phyloP scores from a whole-genome alignment of 2,797 vertebrate species.

The Danio aesculapii region DNA sequence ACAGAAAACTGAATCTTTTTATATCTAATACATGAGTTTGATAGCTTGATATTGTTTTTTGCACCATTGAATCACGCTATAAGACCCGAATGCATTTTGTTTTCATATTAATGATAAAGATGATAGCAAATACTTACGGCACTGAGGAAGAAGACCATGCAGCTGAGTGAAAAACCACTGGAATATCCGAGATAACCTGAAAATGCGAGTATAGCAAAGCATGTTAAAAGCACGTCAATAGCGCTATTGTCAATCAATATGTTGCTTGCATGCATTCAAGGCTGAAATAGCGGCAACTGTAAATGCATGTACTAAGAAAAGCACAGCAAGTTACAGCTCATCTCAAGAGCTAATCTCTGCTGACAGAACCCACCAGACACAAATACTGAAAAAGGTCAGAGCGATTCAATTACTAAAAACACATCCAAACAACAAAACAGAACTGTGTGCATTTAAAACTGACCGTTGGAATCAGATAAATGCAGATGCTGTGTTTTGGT shows the following conservation, averaged over 20 bases:
- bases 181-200: conserved; percentile 96
- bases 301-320: conserved; percentile 34
- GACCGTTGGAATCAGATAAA: background rate
- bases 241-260: background rate
- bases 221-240: background rate
- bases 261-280: background rate
- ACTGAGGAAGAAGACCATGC: conserved; percentile 97
- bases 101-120: background rate
- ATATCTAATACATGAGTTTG: background rate
- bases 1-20: background rate
- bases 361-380: background rate
- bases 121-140: conserved; percentile 82
- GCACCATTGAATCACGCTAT: background rate
- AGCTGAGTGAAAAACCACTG: conserved; percentile 97
- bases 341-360: conserved; percentile 16
- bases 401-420: background rate
- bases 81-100: background rate
- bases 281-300: conserved; percentile 1
- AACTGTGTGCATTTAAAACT: background rate
- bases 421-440: background rate
- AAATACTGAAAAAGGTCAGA: conserved; percentile 5
- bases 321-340: background rate
- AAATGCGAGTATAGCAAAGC: conserved; percentile 37
- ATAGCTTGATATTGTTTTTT: background rate
- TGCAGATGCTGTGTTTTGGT: background rate